phyloP scores from a whole-genome alignment of 1,140 invertebrate genomes.

The Cotesia chilonis region DNA sequence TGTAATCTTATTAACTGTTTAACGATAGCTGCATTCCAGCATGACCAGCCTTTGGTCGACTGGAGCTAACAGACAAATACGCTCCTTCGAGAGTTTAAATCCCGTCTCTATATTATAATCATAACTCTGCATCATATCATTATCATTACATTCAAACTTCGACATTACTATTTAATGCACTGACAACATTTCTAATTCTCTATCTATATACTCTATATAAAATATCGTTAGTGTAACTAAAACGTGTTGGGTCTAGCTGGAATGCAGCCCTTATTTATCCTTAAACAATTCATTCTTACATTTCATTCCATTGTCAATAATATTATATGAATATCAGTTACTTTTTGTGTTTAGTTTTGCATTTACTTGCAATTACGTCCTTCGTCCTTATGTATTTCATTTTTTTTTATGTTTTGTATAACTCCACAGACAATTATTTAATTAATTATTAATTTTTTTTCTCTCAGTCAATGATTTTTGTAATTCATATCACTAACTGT shows the following conservation, averaged over 20 bases:
- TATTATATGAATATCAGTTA: background rate
- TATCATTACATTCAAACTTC: conserved; percentile 30
- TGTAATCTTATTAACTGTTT: conserved; percentile 64
- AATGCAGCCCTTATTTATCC: conserved; percentile 63
- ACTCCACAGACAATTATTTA: conserved; percentile 51
- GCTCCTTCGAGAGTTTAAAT: conserved; percentile 61
- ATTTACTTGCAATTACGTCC: conserved; percentile 31
- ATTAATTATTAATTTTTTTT: conserved; percentile 18
- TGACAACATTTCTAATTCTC: conserved; percentile 55
- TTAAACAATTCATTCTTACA: conserved; percentile 44
- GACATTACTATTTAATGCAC: conserved; percentile 50
- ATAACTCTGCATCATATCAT: conserved; percentile 25
- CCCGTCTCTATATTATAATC: conserved; percentile 36
- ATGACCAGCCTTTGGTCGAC: conserved; percentile 63
- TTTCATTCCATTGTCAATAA: conserved; percentile 27
- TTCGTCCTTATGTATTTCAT: conserved; percentile 41
- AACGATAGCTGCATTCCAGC: conserved; percentile 66
- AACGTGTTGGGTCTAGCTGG: conserved; percentile 65
- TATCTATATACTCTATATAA: conserved; percentile 68
- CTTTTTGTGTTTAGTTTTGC: conserved; percentile 39
- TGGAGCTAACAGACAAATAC: conserved; percentile 68
- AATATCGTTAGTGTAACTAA: conserved; percentile 67
- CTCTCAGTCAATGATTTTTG: conserved; percentile 52
- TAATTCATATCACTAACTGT: conserved; percentile 62
- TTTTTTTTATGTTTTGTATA: conserved; percentile 44